Evolutionary conservation across 2,888 invertebrate genomes (phyloP).

Genomic region (Aethes cnicana): DNA sequence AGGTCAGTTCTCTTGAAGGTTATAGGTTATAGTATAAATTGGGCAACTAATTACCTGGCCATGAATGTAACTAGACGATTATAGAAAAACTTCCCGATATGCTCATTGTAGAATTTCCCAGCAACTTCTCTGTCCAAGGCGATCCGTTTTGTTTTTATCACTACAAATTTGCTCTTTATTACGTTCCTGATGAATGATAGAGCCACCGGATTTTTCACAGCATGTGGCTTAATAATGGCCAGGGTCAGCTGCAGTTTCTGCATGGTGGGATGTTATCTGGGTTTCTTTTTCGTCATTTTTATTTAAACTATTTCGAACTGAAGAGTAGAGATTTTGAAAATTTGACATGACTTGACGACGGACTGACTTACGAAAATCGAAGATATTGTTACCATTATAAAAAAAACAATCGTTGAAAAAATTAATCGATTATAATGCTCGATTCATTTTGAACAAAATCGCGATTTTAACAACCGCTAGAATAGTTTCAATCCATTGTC

Average conservation of each 20-base stretch:
- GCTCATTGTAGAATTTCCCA: slow-evolving; percentile 91
- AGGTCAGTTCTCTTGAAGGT: slow-evolving; percentile 1
- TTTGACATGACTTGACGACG: background rate
- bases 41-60: slow-evolving; percentile 82
- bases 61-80: slow-evolving; percentile 91
- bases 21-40: slow-evolving; percentile 11
- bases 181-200: slow-evolving; percentile 85
- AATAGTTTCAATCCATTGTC: background rate
- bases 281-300: slow-evolving; percentile 28
- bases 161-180: slow-evolving; percentile 87
- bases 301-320: slow-evolving; percentile 9
- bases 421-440: background rate
- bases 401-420: background rate
- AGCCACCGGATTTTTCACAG: slow-evolving; percentile 88
- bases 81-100: slow-evolving; percentile 91
- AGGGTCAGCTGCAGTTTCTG: slow-evolving; percentile 87
- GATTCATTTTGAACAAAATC: background rate
- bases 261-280: slow-evolving; percentile 46
- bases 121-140: slow-evolving; percentile 84
- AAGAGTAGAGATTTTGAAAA: slow-evolving; percentile 20
- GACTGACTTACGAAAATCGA: background rate
- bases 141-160: slow-evolving; percentile 86
- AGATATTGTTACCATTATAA: background rate
- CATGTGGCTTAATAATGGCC: slow-evolving; percentile 93
- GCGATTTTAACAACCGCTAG: slow-evolving; percentile 2